These are phyloP conservation scores for Microcebus griseorufus DNA, from an alignment of 2,113 vertebrate species.

Conservation along the genomic window DNA sequence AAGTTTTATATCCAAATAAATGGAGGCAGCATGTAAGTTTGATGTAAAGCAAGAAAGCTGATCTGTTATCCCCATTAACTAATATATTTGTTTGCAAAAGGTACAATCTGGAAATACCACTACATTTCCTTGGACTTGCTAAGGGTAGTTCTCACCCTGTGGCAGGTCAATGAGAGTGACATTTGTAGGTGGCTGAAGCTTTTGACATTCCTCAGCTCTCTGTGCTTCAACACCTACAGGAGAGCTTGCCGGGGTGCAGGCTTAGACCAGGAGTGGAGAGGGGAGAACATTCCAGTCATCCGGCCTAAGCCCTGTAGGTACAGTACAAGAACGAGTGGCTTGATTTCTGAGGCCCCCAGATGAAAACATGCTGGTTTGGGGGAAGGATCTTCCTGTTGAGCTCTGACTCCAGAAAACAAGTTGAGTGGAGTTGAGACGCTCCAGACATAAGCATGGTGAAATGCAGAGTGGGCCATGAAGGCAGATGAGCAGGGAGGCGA, in stretches of 20 bases:
- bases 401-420: neutral
- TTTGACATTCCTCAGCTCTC: neutral
- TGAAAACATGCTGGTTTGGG: neutral
- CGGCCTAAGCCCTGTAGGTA: neutral
- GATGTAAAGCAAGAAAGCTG: neutral
- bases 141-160: neutral
- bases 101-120: neutral
- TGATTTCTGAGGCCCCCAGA: neutral
- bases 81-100: neutral
- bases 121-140: neutral
- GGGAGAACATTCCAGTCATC: neutral
- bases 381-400: neutral
- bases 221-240: neutral
- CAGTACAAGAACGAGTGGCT: neutral
- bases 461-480: neutral
- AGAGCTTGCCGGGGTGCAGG: neutral
- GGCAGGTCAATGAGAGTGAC: neutral
- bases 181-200: neutral
- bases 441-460: neutral
- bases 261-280: neutral
- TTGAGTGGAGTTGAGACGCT: neutral
- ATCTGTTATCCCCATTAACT: neutral
- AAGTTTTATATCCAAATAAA: neutral
- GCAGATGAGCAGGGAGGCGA: neutral
- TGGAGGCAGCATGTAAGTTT: neutral